Conservation (phyloP, 2,113 vertebrate species). For the Cephalopholis sonnerati region DNA sequence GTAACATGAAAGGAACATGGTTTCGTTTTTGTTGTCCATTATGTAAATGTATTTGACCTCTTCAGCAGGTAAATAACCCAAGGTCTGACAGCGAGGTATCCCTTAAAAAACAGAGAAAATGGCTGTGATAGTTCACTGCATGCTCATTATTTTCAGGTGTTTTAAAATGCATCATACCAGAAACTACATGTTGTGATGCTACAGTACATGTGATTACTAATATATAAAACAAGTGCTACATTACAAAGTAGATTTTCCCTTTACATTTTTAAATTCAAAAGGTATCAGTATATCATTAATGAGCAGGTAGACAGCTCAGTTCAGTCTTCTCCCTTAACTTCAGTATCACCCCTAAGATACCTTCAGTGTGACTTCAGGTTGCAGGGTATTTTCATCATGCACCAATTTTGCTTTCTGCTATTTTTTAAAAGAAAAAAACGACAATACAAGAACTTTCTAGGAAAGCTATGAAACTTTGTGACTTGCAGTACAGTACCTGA, state of each 20-base stretch:
- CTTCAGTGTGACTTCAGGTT: constrained; percentile 1
- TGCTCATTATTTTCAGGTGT: background rate
- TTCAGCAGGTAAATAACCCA: background rate
- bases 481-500: background rate
- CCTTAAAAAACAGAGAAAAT: background rate
- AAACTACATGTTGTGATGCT: no score
- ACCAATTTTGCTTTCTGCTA: background rate
- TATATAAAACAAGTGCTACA: background rate
- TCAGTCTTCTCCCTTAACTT: background rate
- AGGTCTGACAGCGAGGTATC: background rate
- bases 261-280: background rate
- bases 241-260: background rate
- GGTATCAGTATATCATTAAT: background rate
- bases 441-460: background rate
- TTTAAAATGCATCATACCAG: no score
- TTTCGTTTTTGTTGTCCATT: background rate
- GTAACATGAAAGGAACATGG: constrained; percentile 4
- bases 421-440: background rate
- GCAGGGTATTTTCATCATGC: constrained; percentile 32
- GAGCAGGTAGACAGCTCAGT: background rate
- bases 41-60: constrained; percentile 7
- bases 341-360: background rate
- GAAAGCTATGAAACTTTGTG: background rate
- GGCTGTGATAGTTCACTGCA: background rate
- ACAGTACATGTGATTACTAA: background rate